These are phyloP conservation scores for Alsophila aescularia DNA, from an alignment of 2,888 invertebrate genomes.

Conservation along the genomic window DNA sequence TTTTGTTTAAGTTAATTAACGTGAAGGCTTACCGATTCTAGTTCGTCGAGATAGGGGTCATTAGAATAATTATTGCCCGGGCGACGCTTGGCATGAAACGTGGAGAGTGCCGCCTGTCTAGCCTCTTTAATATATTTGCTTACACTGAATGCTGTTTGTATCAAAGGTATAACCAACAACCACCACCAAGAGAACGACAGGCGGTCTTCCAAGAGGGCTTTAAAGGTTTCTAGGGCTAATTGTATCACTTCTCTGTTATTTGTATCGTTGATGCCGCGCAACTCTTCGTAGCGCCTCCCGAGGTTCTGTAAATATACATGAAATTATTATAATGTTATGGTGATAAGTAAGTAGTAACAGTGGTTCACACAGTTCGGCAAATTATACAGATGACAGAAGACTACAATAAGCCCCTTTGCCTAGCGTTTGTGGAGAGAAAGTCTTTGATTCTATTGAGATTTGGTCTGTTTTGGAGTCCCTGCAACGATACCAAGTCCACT, in stretches of 20 bases:
- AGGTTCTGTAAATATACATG: conserved; percentile 29
- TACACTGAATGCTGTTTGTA: background rate
- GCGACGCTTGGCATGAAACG: background rate
- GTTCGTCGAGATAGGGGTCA: background rate
- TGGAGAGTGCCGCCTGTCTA: background rate
- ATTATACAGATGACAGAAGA: too few species aligned
- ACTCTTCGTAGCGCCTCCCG: conserved; percentile 11
- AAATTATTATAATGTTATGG: too few species aligned
- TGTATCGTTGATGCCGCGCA: conserved; percentile 22
- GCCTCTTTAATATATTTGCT: background rate
- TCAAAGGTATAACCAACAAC: background rate
- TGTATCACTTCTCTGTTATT: conserved; percentile 13
- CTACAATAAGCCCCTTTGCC: too few species aligned
- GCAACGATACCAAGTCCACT: too few species aligned
- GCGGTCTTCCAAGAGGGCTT: background rate
- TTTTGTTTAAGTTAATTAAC: too few species aligned
- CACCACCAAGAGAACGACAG: conserved; percentile 7
- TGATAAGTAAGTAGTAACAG: too few species aligned
- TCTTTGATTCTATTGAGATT: too few species aligned
- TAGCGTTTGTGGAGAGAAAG: too few species aligned
- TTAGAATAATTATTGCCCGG: background rate
- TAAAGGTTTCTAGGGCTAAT: conserved; percentile 1
- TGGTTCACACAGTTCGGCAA: too few species aligned
- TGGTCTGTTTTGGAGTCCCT: too few species aligned
- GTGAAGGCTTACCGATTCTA: conserved; percentile 4